These are phyloP conservation scores for Dinomys branickii DNA, from an alignment of 2,113 vertebrate species.

Conservation along the genomic window DNA sequence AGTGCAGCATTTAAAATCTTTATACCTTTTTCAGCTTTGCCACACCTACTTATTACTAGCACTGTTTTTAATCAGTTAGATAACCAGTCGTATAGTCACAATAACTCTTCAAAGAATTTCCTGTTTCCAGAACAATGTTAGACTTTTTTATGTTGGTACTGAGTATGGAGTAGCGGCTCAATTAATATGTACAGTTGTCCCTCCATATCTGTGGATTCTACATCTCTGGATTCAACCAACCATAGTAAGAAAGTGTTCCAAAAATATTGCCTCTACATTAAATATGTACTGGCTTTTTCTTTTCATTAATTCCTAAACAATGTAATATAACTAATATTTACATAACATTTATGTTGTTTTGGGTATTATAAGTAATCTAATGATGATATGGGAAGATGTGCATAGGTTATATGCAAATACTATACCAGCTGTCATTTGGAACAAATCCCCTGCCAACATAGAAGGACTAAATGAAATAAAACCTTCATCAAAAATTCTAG, in stretches of 20 bases:
- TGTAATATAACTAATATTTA: not conserved
- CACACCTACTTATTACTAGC: not conserved
- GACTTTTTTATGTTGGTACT: not conserved
- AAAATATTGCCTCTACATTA: not conserved
- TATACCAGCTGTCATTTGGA: not conserved
- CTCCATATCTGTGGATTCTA: not conserved
- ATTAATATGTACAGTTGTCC: not conserved
- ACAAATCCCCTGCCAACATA: not conserved
- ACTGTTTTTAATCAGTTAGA: not conserved
- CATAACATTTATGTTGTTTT: not conserved
- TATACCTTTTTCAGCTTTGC: not conserved
- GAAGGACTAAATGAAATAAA: constrained; percentile 26
- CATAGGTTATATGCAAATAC: not conserved
- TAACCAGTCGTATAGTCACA: not conserved
- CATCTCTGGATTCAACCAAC: not conserved
- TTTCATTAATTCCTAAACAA: not conserved
- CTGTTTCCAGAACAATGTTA: not conserved
- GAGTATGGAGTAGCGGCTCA: not conserved
- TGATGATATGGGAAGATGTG: not conserved
- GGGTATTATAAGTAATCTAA: not conserved
- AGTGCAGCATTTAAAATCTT: not conserved
- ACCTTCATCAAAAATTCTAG: not conserved
- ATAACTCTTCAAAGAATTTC: not conserved
- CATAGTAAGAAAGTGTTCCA: not conserved
- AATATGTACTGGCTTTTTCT: not conserved